Percentiles rank a stretch among this genome's conserved stretches.
phyloP scores from a whole-genome alignment of 2,888 invertebrate species.

The Nephrotoma flavescens region DNA sequence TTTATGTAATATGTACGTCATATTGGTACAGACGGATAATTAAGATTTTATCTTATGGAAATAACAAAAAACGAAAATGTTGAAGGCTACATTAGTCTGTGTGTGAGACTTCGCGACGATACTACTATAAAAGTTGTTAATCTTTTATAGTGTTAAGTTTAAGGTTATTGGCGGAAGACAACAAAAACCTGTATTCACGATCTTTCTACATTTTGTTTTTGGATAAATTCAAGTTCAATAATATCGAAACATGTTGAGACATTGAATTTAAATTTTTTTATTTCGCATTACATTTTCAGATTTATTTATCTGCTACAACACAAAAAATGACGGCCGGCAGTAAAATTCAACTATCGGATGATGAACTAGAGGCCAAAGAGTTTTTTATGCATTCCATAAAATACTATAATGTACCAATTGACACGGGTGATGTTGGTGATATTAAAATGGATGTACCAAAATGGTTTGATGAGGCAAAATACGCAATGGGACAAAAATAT shows the following conservation, averaged over 20 bases:
- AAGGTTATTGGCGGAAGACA: background rate
- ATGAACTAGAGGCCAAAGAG: constrained; percentile 7
- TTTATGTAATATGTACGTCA: no score
- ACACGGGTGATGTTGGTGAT: background rate
- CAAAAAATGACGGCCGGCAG: background rate
- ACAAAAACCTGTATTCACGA: background rate
- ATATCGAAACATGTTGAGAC: background rate
- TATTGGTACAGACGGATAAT: no score
- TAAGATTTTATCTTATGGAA: no score
- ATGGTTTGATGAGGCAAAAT: constrained; percentile 3
- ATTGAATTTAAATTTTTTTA: background rate
- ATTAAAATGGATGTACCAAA: background rate
- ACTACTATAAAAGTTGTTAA: no score
- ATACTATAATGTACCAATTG: background rate
- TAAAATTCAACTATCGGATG: background rate
- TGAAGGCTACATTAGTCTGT: no score
- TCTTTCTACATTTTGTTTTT: background rate
- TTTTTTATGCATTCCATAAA: constrained; percentile 5
- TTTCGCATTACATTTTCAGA: background rate
- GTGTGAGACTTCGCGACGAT: no score
- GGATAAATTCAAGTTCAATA: background rate
- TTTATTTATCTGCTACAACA: background rate
- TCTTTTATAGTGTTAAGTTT: background rate
- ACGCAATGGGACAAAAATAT: background rate
- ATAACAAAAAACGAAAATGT: no score